Evolutionary conservation across 1,140 invertebrate species (phyloP).

Genomic region (Drosophila ananassae): DNA sequence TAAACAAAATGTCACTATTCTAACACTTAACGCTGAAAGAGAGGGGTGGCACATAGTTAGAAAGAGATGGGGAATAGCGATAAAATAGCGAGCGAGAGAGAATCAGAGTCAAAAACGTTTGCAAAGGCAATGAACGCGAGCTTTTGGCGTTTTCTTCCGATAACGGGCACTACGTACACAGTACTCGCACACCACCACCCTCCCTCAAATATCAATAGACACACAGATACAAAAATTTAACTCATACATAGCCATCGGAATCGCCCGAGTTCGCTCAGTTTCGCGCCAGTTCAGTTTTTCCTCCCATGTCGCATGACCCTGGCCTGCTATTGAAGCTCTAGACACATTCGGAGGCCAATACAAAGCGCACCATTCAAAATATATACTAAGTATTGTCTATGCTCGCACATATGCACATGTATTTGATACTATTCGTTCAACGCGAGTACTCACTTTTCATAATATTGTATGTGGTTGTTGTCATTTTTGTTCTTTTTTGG

Average conservation of each 20-base stretch:
- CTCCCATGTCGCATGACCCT: constrained; percentile 83
- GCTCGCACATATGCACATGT: constrained; percentile 19
- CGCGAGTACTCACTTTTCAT: constrained; percentile 5
- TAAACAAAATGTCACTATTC: constrained; percentile 28
- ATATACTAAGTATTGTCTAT: constrained; percentile 65
- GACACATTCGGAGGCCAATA: constrained; percentile 79
- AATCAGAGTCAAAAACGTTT: constrained; percentile 48
- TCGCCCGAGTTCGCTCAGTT: constrained; percentile 55
- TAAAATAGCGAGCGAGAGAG: constrained; percentile 17
- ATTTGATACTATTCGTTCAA: constrained; percentile 5
- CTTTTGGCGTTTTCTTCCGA: constrained; percentile 83
- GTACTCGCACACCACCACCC: constrained; percentile 6
- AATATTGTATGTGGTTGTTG: not conserved
- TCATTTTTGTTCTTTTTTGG: not conserved
- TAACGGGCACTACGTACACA: constrained; percentile 72
- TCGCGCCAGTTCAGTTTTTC: constrained; percentile 71
- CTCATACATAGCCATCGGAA: not conserved
- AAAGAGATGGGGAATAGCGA: not conserved
- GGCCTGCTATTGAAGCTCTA: constrained; percentile 83
- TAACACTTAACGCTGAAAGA: constrained; percentile 36
- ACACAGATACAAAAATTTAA: constrained; percentile 18
- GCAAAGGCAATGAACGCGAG: constrained; percentile 82
- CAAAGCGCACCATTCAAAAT: constrained; percentile 82
- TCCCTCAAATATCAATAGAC: constrained; percentile 8
- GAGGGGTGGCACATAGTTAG: constrained; percentile 3